These are phyloP conservation scores for Pelusios castaneus DNA, from an alignment of 2,113 vertebrate species.

Conservation along the genomic window DNA sequence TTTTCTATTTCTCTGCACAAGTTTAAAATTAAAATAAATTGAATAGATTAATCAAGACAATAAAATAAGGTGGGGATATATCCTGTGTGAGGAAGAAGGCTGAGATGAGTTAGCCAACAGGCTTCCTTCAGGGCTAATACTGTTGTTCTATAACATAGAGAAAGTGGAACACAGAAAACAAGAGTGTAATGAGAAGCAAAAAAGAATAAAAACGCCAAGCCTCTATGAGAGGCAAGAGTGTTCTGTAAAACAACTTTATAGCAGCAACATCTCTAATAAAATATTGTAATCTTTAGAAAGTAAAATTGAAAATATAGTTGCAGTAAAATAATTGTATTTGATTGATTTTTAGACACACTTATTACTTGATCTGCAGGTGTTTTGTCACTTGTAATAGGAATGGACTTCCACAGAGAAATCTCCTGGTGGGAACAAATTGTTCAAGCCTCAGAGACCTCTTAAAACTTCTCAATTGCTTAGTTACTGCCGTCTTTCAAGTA, in stretches of 20 bases:
- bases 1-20: background rate
- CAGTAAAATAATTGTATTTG: slow-evolving; percentile 58
- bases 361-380: slow-evolving; percentile 57
- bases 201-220: background rate
- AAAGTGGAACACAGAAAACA: slow-evolving; percentile 1
- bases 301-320: slow-evolving; percentile 32
- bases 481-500: slow-evolving; percentile 20
- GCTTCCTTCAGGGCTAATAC: background rate
- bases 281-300: slow-evolving; percentile 49
- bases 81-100: background rate
- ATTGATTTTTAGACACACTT: slow-evolving; percentile 58
- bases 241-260: slow-evolving; percentile 32
- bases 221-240: slow-evolving; percentile 20
- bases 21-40: slow-evolving; percentile 29
- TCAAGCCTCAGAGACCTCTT: slow-evolving; percentile 36
- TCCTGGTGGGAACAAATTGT: slow-evolving; percentile 54
- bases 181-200: background rate
- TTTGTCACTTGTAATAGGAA: slow-evolving; percentile 44
- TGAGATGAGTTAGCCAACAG: slow-evolving; percentile 5
- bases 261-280: slow-evolving; percentile 29
- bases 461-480: slow-evolving; percentile 37
- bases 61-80: background rate
- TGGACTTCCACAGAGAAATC: slow-evolving; percentile 46
- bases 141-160: background rate
- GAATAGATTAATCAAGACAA: slow-evolving; percentile 8